These are phyloP conservation scores for Sycobia sp. DNA, from an alignment of 1,140 invertebrate genomes.

Conservation along the genomic window DNA sequence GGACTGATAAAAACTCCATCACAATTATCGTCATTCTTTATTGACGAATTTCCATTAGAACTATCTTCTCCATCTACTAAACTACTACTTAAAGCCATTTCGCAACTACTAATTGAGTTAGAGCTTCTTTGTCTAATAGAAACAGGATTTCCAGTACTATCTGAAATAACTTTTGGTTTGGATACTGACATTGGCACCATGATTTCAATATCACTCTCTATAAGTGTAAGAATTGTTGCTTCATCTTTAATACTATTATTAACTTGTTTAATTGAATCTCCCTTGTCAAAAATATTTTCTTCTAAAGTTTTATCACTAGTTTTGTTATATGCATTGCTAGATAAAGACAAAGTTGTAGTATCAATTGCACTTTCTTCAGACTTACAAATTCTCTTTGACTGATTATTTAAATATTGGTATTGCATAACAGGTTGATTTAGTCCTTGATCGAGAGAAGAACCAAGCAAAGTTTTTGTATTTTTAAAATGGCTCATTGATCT, in stretches of 20 bases:
- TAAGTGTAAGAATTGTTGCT: conserved; percentile 12
- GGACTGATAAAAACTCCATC: conserved; percentile 23
- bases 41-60: conserved; percentile 43
- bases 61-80: conserved; percentile 52
- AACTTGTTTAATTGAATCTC: conserved; percentile 3
- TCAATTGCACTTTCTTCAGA: conserved; percentile 59
- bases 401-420: conserved; percentile 42
- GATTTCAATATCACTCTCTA: conserved; percentile 56
- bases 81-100: conserved; percentile 57
- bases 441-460: conserved; percentile 63
- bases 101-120: conserved; percentile 60
- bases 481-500: conserved; percentile 53
- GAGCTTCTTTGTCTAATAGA: conserved; percentile 53
- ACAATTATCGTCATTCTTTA: conserved; percentile 37
- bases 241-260: conserved; percentile 22
- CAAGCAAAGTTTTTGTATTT: conserved; percentile 50
- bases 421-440: conserved; percentile 56
- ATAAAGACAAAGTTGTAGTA: conserved; percentile 46
- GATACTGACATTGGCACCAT: conserved; percentile 55
- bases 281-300: conserved; percentile 42
- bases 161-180: conserved; percentile 42
- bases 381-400: conserved; percentile 57
- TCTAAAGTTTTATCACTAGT: conserved; percentile 52
- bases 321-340: conserved; percentile 44
- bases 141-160: conserved; percentile 41